Base-by-base conservation (phyloP, 2,113 vertebrate species). In the Piprites chloris region DNA sequence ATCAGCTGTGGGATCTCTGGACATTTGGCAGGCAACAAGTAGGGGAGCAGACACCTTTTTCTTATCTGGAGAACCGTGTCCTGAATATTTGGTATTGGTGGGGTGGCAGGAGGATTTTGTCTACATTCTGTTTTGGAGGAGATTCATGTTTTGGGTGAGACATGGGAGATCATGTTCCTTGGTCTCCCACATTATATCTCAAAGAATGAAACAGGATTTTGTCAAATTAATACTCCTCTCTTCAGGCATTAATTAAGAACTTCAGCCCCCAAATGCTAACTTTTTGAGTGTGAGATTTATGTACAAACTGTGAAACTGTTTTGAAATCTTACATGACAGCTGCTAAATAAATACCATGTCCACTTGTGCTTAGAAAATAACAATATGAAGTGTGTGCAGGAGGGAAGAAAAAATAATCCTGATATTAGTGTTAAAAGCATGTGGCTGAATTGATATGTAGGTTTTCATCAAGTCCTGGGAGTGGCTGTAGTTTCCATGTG, bases 111-210 rank as follows among this genome's bases (percentile, higher is more conserved):
- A 73, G 26, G 33, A 28, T 74, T 95, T 80, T 62, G 10, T 24
- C 41, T 49, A 2, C 20, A 2, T 53, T 71, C 26, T 50, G 4
- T 46, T 74, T 52, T n/a, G 24, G 37, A 71, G 61, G 52, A 84
- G 46, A 10, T 58, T 12, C 0, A 0, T 46, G 6, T 30, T 50
- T 83, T 28, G 30, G 23, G 11, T 5, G 12, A 56, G 35, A 39
- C 0, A 0, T 35, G 27, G 56, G 52, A 65, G 42, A 20, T 53
- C 0, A 1, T 14, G 2, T 55, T 87, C 50, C 35, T 66, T 95
- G 15, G n/a, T 69, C 41, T 88, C 42, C 55, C 20, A 23, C 32
- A 12, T 19, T 9, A 10, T 46, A 42, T 44, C 19, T 77, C 23
- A 26, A n/a, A 62, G 46, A 69, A 39, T 8, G 3, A 59, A 77